Base-by-base conservation (phyloP, 2,113 vertebrate genomes). In the Gnathonemus echidnorhynchus region DNA sequence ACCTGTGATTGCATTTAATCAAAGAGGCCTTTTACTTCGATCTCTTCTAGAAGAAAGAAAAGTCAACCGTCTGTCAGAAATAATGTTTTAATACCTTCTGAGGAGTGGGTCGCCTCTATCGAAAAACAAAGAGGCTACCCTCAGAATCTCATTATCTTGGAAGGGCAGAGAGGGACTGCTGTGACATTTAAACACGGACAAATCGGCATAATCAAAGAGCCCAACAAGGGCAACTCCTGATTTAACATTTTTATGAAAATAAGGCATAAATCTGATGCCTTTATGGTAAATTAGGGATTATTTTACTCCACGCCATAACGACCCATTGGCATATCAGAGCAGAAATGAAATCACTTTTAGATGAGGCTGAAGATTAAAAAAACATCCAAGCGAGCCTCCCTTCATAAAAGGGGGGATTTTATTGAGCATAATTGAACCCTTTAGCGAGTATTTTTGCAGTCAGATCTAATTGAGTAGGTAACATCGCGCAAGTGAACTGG, bases 341-440 rank as follows among this genome's bases (percentile, higher is more conserved):
- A 17, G 49, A 87, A 87, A 87, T 48, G 8, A 53, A 56, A 87
- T 53, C 49, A 31, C 86, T 53, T 87, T 53, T 39, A 87, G 13
- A 87, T 87, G 86, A 42, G 86, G 86, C 17, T 11, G 50, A 56
- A 53, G 50, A 53, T 87, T 87, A 87, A 87, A 87, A 70, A 53
- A 85, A 19, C 31, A 85, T n/a, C 45, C 39, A 21, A 48, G 8
- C 3, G 17, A 35, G 5, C 2, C 48, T 17, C 49, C 31, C 86
- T 87, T 87, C 50, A 31, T 35, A 53, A 53, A 56, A 52, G 27
- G 5, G 10, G 45, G 45, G 9, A 10, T 27, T 66, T 52, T 31
- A 52, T 27, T 52, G 49, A 50, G 49, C 45, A 48, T 87, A 52
- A 87, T 15, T 87, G 86, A 53, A 31, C 27, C 86, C 86, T 87